These are phyloP conservation scores for Rhyacophila brunnea DNA, from an alignment of 1,140 invertebrate species.

Conservation along the genomic window DNA sequence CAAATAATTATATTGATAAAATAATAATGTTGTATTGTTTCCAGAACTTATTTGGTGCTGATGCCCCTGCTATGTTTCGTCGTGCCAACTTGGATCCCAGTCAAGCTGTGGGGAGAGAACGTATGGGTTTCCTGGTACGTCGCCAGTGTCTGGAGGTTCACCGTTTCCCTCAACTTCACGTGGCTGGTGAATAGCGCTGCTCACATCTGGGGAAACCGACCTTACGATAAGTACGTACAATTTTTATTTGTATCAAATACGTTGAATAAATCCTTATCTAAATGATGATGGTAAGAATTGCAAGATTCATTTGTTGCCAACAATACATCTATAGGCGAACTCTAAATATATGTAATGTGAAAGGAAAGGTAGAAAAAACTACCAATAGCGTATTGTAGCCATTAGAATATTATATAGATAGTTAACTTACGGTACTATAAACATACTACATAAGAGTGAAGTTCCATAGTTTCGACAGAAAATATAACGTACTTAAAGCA, in stretches of 20 bases:
- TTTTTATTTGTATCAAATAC: background rate
- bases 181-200: constrained; percentile 89
- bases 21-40: background rate
- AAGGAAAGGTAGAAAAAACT: too few relatives aligned
- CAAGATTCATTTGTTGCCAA: too few relatives aligned
- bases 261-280: background rate
- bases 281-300: background rate
- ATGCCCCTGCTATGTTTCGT: constrained; percentile 75
- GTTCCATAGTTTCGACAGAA: too few relatives aligned
- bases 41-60: constrained; percentile 69
- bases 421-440: too few relatives aligned
- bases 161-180: constrained; percentile 71
- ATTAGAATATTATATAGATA: too few relatives aligned
- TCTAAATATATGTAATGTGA: too few relatives aligned
- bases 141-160: constrained; percentile 55
- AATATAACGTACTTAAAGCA: too few relatives aligned
- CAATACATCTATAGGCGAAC: too few relatives aligned
- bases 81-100: constrained; percentile 55
- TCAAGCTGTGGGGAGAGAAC: constrained; percentile 75
- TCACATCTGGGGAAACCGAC: constrained; percentile 71
- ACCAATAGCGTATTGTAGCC: too few relatives aligned
- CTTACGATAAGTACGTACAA: constrained; percentile 61
- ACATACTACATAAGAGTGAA: too few relatives aligned
- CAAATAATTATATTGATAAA: too few relatives aligned
- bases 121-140: constrained; percentile 61